These are phyloP conservation scores for Rhinogobio ventralis DNA, from an alignment of 2,797 vertebrate species.

Conservation along the genomic window DNA sequence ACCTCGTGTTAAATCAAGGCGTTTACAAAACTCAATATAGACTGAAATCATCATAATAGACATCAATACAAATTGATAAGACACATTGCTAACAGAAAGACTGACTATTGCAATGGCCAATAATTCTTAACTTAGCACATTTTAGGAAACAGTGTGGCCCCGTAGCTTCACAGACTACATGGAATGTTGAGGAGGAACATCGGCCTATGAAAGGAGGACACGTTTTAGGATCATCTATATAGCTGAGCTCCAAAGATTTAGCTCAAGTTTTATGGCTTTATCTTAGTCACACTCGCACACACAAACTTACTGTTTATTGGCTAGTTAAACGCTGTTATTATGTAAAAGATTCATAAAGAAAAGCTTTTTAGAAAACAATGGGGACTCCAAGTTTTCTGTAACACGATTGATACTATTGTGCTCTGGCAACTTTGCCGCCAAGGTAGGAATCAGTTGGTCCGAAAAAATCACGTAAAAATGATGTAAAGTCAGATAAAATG, in stretches of 20 bases:
- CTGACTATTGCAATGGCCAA: constrained; percentile 60
- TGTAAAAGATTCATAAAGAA: constrained; percentile 62
- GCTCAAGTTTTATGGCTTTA: constrained; percentile 87
- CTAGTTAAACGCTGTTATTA: constrained; percentile 63
- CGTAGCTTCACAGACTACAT: constrained; percentile 69
- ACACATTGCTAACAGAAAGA: constrained; percentile 66
- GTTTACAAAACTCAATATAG: constrained; percentile 73
- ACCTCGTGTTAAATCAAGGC: constrained; percentile 75
- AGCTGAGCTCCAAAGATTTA: constrained; percentile 81
- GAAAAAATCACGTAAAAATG: constrained; percentile 57
- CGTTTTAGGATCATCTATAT: constrained; percentile 70
- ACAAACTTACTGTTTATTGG: constrained; percentile 51
- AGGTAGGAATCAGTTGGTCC: constrained; percentile 49
- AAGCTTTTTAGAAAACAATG: constrained; percentile 58
- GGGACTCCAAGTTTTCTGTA: constrained; percentile 70
- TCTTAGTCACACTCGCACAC: constrained; percentile 68
- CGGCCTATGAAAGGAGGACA: constrained; percentile 71
- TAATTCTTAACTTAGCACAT: constrained; percentile 67
- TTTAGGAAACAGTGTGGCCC: constrained; percentile 70
- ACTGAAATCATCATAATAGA: constrained; percentile 64
- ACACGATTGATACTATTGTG: constrained; percentile 50
- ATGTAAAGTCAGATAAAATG: constrained; percentile 57
- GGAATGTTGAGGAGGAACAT: constrained; percentile 73
- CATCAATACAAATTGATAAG: constrained; percentile 67
- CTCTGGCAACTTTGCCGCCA: constrained; percentile 48